These are phyloP conservation scores for Drosophila hydei DNA, from an alignment of 1,140 invertebrate genomes.

Conservation along the genomic window DNA sequence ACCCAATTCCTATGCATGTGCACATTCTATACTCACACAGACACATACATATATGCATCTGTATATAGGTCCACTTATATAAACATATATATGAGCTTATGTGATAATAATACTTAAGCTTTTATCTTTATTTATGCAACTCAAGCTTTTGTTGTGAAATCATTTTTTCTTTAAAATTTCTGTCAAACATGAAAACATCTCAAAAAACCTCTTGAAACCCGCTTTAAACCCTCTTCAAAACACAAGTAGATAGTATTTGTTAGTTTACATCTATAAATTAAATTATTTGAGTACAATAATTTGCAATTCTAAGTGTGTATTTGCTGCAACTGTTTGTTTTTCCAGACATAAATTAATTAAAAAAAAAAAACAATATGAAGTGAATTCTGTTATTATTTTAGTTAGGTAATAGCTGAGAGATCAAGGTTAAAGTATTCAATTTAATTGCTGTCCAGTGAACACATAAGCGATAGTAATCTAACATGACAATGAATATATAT, in stretches of 20 bases:
- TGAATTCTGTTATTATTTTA: not conserved
- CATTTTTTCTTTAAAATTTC: not conserved
- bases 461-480: not conserved
- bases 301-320: too few species aligned
- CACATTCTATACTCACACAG: not conserved
- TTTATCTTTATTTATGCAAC: constrained; percentile 20
- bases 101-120: constrained; percentile 34
- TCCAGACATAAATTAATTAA: too few species aligned
- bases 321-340: too few species aligned
- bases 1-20: constrained; percentile 26
- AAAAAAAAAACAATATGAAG: too few species aligned
- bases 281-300: too few species aligned
- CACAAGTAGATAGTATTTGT: not conserved
- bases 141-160: constrained; percentile 16
- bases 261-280: too few species aligned
- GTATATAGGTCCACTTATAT: not conserved
- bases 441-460: constrained; percentile 7
- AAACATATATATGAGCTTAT: constrained; percentile 17
- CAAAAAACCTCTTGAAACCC: not conserved
- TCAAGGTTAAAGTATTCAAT: constrained; percentile 4
- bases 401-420: too few species aligned
- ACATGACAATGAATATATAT: not conserved
- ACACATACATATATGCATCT: constrained; percentile 16
- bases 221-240: not conserved
- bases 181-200: constrained; percentile 10